A percentile compares a stretch with the other conserved stretches of the same genome.
Conservation (phyloP, 2,888 invertebrate genomes). For the Geotrupes spiniger region DNA sequence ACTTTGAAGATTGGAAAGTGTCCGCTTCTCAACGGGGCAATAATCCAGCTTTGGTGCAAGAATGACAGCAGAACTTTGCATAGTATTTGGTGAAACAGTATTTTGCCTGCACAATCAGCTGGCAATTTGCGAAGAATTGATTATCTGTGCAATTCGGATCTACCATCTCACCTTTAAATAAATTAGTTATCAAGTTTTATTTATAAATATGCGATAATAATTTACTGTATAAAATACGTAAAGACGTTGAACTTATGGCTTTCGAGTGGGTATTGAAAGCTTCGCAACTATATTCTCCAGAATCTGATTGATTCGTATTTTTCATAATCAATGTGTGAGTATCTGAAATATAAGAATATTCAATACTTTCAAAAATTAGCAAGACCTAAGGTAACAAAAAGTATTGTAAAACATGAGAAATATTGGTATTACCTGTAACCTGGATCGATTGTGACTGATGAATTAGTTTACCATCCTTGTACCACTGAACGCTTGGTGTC, state of each 20-base stretch:
- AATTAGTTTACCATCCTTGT: slow-evolving; percentile 67
- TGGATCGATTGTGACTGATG: slow-evolving; percentile 57
- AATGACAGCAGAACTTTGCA: slow-evolving; percentile 89
- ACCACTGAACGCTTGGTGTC: slow-evolving; percentile 75
- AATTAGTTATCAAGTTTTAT: background rate
- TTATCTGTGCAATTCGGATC: slow-evolving; percentile 84
- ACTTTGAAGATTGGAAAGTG: slow-evolving; percentile 7
- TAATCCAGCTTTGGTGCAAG: slow-evolving; percentile 85
- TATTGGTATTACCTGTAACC: slow-evolving; percentile 58
- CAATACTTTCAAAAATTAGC: too few relatives aligned
- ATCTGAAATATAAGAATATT: slow-evolving; percentile 57
- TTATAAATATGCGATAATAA: slow-evolving; percentile 1
- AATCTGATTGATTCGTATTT: slow-evolving; percentile 63
- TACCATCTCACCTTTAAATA: slow-evolving; percentile 63
- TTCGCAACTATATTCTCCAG: slow-evolving; percentile 80
- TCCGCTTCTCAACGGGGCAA: slow-evolving; percentile 42
- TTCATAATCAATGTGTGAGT: slow-evolving; percentile 70
- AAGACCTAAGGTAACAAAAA: too few relatives aligned
- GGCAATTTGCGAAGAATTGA: slow-evolving; percentile 85
- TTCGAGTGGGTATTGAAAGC: slow-evolving; percentile 73
- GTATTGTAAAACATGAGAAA: too few relatives aligned
- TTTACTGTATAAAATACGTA: slow-evolving; percentile 17
- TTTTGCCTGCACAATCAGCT: slow-evolving; percentile 77
- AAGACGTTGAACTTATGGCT: slow-evolving; percentile 59
- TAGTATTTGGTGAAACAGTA: slow-evolving; percentile 91